These are phyloP conservation scores for Glaucidium brasilianum DNA, from an alignment of 2,113 vertebrate species.

Conservation along the genomic window DNA sequence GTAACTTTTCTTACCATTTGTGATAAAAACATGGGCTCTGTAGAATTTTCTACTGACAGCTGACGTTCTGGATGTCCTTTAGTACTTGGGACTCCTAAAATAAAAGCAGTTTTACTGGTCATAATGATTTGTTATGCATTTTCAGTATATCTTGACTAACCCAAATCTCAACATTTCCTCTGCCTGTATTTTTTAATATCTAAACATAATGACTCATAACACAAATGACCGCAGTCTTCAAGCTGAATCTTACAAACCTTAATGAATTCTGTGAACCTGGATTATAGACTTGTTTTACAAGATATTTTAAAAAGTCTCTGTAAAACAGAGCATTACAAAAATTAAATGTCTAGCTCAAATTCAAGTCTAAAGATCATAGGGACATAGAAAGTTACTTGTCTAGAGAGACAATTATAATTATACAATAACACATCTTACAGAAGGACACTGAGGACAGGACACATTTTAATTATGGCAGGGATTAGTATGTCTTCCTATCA, in stretches of 20 bases:
- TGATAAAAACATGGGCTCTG: background rate
- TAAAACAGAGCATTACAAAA: background rate
- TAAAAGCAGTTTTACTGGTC: background rate
- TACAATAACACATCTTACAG: background rate
- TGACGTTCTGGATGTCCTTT: background rate
- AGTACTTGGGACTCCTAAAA: conserved; percentile 15
- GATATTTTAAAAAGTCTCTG: background rate
- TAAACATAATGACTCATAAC: background rate
- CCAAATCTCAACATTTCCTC: background rate
- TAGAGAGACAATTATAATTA: background rate
- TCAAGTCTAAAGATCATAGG: background rate
- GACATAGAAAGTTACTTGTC: background rate
- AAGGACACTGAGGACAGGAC: background rate
- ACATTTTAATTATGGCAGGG: background rate
- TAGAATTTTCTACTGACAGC: background rate
- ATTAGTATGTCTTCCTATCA: background rate
- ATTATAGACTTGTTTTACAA: background rate
- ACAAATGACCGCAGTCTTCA: background rate
- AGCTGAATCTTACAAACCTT: background rate
- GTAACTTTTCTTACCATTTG: conserved; percentile 59
- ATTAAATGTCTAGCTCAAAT: background rate
- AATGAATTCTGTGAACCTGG: background rate
- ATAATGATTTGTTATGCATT: background rate
- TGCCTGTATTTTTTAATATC: background rate
- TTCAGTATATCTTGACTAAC: background rate